These are phyloP conservation scores for Hedya salicella DNA, from an alignment of 2,888 invertebrate genomes.

Conservation along the genomic window DNA sequence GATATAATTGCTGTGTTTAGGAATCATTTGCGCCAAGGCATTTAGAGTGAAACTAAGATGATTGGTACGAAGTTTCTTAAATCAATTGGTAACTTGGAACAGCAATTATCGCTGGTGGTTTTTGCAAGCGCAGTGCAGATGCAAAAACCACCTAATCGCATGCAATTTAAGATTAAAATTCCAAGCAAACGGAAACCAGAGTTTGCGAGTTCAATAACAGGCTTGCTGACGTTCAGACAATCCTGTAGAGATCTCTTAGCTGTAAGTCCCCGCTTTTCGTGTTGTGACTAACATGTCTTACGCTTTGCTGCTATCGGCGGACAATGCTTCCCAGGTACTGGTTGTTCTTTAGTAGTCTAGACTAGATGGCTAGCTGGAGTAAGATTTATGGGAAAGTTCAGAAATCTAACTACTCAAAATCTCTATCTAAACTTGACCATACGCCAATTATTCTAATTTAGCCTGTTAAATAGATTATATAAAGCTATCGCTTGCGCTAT, in stretches of 20 bases:
- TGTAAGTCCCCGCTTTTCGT: conserved; percentile 70
- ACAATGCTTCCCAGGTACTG: conserved; percentile 80
- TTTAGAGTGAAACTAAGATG: not conserved
- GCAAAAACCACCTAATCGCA: not conserved
- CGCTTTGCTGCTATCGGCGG: conserved; percentile 82
- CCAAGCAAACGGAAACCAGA: not conserved
- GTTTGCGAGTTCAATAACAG: not conserved
- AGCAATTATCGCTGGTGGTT: not conserved
- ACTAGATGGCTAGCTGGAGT: conserved; percentile 25
- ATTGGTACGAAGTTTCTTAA: not conserved
- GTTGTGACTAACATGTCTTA: conserved; percentile 80
- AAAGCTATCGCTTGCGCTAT: conserved; percentile 75
- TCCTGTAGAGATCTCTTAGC: conserved; percentile 59
- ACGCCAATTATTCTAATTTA: conserved; percentile 21
- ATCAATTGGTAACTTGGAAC: not conserved
- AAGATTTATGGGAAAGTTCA: not conserved
- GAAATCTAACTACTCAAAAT: not conserved
- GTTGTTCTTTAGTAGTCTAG: conserved; percentile 60
- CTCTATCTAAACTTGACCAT: conserved; percentile 7
- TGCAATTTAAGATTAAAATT: not conserved
- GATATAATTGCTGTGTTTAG: not conserved
- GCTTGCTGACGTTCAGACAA: conserved; percentile 51
- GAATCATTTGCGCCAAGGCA: not conserved
- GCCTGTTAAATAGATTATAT: conserved; percentile 46
- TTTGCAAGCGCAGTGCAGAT: not conserved